Evolutionary conservation across 2,113 vertebrate genomes (phyloP), one percentile per base, ranked within the genome.

Genomic region (Corvus moneduloides): DNA sequence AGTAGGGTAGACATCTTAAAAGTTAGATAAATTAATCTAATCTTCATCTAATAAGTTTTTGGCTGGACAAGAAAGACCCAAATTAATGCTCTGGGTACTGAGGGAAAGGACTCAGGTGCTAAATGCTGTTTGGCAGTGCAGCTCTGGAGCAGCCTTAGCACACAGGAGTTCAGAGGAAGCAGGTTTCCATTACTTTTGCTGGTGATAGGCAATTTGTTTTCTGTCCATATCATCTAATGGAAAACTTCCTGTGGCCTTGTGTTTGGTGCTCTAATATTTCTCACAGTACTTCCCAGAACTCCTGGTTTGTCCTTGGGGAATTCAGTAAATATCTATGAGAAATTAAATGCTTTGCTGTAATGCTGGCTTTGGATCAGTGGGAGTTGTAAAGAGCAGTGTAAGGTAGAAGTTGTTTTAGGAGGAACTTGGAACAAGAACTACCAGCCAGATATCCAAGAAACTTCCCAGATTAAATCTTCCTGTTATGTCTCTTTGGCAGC

Each of bases 151-250:
- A 68, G 54, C 37, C 49, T 88, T 91, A 69, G 68, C 72, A 56
- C 0, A 0, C 5, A 59, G 28, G 14, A 28, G 19, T 56, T 92
- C 43, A 61, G 68, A 77, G 83, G 67, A 95, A 43, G 46, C 67
- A 77, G 16, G 26, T 92, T 94, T 93, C 85, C 27, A 12, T 83
- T 92, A 83, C 55, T 92, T 93, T 88, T 88, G 41, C 37, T 19
- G 9, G 62, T 85, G 44, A n/a, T 19, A 56, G 54, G 72, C 72
- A 92, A 74, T 94, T 92, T 88, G 43, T 85, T 56, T 95, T 76
- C 94, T 94, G 46, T 64, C 72, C 24, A 2, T 85, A 67, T 66
- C 35, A 73, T 84, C 44, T 58, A 79, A 43, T 58, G 43, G 49
- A 79, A 91, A 66, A 73, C 26, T 81, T 41, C 62, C 66, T 41